Conservation (phyloP, 2,888 invertebrate species). For the Clusia tigrina region DNA sequence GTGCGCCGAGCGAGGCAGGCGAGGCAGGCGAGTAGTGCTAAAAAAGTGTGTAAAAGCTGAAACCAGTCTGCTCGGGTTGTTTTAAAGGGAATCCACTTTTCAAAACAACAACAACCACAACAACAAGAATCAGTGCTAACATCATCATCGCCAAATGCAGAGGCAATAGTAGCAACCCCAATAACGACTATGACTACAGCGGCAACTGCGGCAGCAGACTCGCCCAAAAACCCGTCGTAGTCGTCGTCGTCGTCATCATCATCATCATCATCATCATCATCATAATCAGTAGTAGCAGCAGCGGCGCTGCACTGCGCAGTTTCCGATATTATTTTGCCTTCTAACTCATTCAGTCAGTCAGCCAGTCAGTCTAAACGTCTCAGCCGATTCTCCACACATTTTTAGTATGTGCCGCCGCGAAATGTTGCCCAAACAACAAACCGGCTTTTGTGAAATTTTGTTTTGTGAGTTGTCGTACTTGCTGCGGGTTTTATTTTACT, state of each 20-base stretch:
- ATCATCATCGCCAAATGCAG: background rate
- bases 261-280: background rate
- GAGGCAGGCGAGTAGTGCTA: too few species aligned
- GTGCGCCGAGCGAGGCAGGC: too few species aligned
- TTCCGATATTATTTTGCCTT: background rate
- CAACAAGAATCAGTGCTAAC: background rate
- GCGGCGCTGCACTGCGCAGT: constrained; percentile 1
- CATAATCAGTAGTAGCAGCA: background rate
- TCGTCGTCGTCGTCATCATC: background rate
- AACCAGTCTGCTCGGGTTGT: background rate
- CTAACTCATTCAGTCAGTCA: background rate
- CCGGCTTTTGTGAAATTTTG: constrained; percentile 12
- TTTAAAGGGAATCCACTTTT: constrained; percentile 9
- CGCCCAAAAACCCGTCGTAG: background rate
- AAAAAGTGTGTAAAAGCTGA: background rate
- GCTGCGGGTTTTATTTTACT: background rate
- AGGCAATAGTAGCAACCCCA: background rate
- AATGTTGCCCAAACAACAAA: constrained; percentile 11
- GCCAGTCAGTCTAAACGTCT: background rate
- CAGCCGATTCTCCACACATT: background rate
- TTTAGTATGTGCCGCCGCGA: background rate
- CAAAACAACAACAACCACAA: background rate
- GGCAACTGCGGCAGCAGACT: background rate
- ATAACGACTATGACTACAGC: background rate
- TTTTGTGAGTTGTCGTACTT: background rate